Evolutionary conservation across 2,888 invertebrate genomes (phyloP).

Genomic region (Fragum sueziense): DNA sequence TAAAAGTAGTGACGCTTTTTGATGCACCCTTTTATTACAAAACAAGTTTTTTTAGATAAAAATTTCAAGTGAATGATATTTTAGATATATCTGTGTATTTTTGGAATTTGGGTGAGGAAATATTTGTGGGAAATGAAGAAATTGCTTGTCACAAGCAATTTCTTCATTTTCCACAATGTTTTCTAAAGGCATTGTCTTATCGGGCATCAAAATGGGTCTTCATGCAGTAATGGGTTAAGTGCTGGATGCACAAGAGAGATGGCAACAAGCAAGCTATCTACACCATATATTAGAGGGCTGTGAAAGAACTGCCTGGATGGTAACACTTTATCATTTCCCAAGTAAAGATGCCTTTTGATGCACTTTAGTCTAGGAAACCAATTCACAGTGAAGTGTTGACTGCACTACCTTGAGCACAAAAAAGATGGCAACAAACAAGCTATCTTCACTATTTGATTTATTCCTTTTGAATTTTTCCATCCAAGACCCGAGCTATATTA

Average conservation of each 20-base stretch:
- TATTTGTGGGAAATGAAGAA: neutral
- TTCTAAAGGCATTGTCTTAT: slow-evolving; percentile 91
- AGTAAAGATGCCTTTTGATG: too few species aligned
- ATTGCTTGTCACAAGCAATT: neutral
- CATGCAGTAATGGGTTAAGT: slow-evolving; percentile 97
- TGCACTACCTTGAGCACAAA: slow-evolving; percentile 99
- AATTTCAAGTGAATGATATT: too few species aligned
- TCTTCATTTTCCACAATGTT: neutral
- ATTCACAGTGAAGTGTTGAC: slow-evolving; percentile 98
- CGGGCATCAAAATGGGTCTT: slow-evolving; percentile 99
- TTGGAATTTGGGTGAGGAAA: too few species aligned
- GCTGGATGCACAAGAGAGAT: slow-evolving; percentile 97
- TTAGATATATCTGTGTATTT: too few species aligned
- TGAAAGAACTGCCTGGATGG: slow-evolving; percentile 98
- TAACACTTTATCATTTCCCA: too few species aligned
- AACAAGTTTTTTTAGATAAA: too few species aligned
- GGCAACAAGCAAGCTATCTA: slow-evolving; percentile 91
- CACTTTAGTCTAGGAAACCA: too few species aligned
- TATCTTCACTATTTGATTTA: slow-evolving; percentile 95
- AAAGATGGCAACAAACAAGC: slow-evolving; percentile 90
- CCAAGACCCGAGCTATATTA: too few species aligned
- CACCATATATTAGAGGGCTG: slow-evolving; percentile 96
- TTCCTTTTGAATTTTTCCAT: too few species aligned
- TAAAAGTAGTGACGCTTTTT: too few species aligned
- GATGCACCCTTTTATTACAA: too few species aligned